These are phyloP conservation scores for Vultur gryphus DNA, from an alignment of 2,797 vertebrate genomes.

Conservation along the genomic window DNA sequence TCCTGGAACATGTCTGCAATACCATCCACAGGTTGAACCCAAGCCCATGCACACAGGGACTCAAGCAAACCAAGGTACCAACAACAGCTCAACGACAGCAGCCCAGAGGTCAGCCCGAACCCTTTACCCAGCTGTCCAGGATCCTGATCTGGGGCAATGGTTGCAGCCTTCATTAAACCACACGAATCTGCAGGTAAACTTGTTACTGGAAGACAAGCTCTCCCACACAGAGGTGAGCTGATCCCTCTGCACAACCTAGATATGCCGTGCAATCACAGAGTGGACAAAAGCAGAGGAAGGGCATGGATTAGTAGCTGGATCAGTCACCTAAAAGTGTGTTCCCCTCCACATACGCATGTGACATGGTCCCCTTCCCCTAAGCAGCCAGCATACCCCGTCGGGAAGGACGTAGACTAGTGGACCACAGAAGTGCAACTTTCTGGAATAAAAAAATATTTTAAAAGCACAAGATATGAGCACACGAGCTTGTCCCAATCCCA, in stretches of 20 bases:
- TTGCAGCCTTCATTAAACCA: neutral
- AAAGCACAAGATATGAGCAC: neutral
- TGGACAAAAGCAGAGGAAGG: neutral
- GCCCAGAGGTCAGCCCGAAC: neutral
- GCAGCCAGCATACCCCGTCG: neutral
- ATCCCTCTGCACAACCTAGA: neutral
- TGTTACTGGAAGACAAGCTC: neutral
- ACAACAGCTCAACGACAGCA: neutral
- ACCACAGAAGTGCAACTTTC: neutral
- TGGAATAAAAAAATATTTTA: neutral
- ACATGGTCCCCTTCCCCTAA: neutral
- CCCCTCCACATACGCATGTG: neutral
- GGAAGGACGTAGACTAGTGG: neutral
- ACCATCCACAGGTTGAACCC: neutral
- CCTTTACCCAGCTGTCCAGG: neutral
- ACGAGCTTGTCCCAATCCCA: neutral
- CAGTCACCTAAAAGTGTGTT: neutral
- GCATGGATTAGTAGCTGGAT: neutral
- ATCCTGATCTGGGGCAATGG: rapidly evolving
- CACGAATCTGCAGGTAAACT: neutral
- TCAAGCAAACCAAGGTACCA: neutral
- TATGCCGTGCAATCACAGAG: neutral
- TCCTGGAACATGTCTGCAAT: neutral
- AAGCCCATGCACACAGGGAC: neutral
- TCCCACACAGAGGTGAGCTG: neutral